Percentiles rank a stretch among this genome's conserved stretches.
Conservation (phyloP, 2,888 invertebrate species). For the Phyllotreta striolata region DNA sequence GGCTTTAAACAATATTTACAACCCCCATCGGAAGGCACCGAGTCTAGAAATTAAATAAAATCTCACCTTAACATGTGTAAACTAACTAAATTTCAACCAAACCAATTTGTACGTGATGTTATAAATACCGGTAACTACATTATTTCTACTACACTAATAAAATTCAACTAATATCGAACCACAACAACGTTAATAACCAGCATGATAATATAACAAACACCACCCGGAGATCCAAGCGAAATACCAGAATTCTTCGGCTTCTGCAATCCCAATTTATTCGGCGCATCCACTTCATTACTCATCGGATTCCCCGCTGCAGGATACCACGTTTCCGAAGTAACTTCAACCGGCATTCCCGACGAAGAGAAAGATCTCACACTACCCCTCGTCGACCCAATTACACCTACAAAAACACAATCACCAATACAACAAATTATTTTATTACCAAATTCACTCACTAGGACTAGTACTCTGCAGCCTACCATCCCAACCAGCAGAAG, state of each 20-base stretch:
- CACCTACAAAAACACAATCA: slow-evolving; percentile 24
- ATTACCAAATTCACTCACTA: slow-evolving; percentile 30
- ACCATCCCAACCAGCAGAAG: slow-evolving; percentile 53
- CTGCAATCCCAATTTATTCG: slow-evolving; percentile 65
- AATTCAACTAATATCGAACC: not conserved
- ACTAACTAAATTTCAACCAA: too few relatives aligned
- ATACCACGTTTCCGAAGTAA: slow-evolving; percentile 58
- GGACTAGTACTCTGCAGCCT: slow-evolving; percentile 36
- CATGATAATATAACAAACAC: not conserved
- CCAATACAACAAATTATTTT: too few relatives aligned
- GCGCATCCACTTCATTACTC: slow-evolving; percentile 67
- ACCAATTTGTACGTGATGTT: too few relatives aligned
- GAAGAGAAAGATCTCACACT: slow-evolving; percentile 25
- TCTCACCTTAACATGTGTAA: too few relatives aligned
- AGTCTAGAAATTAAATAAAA: too few relatives aligned
- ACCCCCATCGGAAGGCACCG: too few relatives aligned
- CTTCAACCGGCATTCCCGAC: slow-evolving; percentile 23
- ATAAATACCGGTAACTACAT: too few relatives aligned
- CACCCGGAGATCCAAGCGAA: not conserved
- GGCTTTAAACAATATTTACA: too few relatives aligned
- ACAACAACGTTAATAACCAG: slow-evolving; percentile 1
- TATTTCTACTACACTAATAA: not conserved
- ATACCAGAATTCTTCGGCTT: slow-evolving; percentile 44
- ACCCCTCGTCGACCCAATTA: slow-evolving; percentile 23
- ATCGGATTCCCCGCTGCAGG: slow-evolving; percentile 64